A percentile compares a stretch with the other conserved stretches of the same genome.
These are phyloP conservation scores for Ditylenchus dipsaci DNA, from an alignment of 1,140 invertebrate species.

Conservation along the genomic window DNA sequence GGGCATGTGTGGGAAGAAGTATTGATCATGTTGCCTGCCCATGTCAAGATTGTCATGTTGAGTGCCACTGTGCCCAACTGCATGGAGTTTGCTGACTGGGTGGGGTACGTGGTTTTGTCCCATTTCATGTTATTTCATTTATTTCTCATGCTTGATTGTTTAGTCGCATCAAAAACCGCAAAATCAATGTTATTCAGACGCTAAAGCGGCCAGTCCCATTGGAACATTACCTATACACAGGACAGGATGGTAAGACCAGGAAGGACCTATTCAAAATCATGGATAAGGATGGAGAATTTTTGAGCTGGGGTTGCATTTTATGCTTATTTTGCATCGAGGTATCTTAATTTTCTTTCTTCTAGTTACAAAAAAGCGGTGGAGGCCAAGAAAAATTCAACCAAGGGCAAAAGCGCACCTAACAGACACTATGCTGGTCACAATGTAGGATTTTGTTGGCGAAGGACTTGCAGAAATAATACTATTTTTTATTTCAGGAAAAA, in stretches of 20 bases:
- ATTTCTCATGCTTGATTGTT: slow-evolving; percentile 7
- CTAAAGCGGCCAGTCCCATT: slow-evolving; percentile 87
- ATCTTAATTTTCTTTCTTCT: background rate
- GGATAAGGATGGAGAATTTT: slow-evolving; percentile 70
- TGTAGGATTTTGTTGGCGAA: background rate
- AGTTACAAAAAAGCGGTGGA: slow-evolving; percentile 66
- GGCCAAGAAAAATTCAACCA: slow-evolving; percentile 62
- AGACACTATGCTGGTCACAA: background rate
- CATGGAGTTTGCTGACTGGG: slow-evolving; percentile 92
- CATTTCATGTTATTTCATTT: background rate
- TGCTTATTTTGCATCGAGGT: background rate
- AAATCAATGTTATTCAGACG: slow-evolving; percentile 91
- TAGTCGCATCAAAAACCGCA: slow-evolving; percentile 64
- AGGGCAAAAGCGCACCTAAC: slow-evolving; percentile 1
- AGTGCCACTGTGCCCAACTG: slow-evolving; percentile 97
- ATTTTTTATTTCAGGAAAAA: slow-evolving; percentile 64
- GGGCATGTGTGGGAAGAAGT: slow-evolving; percentile 99
- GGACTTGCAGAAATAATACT: too few species aligned
- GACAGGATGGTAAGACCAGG: slow-evolving; percentile 73
- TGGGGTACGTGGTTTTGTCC: slow-evolving; percentile 67
- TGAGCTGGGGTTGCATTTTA: slow-evolving; percentile 18
- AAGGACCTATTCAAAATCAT: slow-evolving; percentile 79
- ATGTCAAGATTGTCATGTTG: slow-evolving; percentile 91
- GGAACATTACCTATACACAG: slow-evolving; percentile 79
- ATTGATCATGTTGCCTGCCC: slow-evolving; percentile 84